phyloP scores from a whole-genome alignment of 1,140 invertebrate species.

The Zeugodacus cucurbitae region DNA sequence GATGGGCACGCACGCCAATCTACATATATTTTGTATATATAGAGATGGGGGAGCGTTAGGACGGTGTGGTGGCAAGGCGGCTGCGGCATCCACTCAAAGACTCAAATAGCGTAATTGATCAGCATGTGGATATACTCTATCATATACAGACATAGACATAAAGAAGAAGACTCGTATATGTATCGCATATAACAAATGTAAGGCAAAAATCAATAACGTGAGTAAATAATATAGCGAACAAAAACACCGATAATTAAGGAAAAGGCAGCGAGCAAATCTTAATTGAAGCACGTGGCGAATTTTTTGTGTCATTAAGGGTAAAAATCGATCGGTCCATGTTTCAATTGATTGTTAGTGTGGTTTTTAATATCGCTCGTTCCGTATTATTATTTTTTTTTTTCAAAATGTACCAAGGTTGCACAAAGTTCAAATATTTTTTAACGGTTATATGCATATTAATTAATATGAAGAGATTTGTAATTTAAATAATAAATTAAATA shows the following conservation, averaged over 20 bases:
- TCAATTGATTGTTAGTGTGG: background rate
- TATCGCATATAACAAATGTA: background rate
- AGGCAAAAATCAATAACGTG: background rate
- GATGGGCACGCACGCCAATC: slow-evolving; percentile 2
- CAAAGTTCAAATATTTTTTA: too few relatives aligned
- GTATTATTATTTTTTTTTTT: background rate
- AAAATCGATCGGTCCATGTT: background rate
- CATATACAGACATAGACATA: background rate
- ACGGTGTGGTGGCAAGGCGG: background rate
- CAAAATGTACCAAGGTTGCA: background rate
- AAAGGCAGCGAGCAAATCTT: background rate
- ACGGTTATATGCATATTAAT: too few relatives aligned
- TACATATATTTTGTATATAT: background rate
- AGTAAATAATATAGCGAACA: background rate
- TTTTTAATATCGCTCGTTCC: background rate
- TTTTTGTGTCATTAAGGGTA: background rate
- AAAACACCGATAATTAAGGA: background rate
- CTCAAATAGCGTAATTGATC: background rate
- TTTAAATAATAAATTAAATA: too few relatives aligned
- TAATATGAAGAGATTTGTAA: too few relatives aligned
- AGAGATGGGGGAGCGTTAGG: background rate
- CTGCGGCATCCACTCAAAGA: background rate
- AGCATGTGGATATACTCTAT: background rate
- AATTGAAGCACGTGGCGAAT: background rate
- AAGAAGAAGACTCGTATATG: too few relatives aligned